A percentile compares a stretch with the other conserved stretches of the same genome.
These are phyloP conservation scores for Platorchestia sp. DNA, from an alignment of 1,140 invertebrate genomes.

Conservation along the genomic window DNA sequence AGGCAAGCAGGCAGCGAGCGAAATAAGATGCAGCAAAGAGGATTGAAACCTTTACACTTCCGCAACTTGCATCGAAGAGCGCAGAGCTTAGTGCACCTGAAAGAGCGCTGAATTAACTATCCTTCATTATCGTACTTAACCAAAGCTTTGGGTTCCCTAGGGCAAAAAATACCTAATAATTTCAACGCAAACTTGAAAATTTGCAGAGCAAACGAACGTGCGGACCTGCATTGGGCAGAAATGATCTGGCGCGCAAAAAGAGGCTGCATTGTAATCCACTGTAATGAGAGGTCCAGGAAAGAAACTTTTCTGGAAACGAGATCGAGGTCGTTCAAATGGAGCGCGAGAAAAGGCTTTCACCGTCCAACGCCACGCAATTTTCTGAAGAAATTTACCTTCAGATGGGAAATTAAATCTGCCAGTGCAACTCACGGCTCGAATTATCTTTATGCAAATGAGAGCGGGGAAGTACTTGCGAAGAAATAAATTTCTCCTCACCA, in stretches of 20 bases:
- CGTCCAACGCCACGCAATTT: not conserved
- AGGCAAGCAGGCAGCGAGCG: not conserved
- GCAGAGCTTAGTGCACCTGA: not conserved
- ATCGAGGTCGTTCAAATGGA: not conserved
- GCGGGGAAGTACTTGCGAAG: not conserved
- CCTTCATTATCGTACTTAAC: not conserved
- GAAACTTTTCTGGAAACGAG: not conserved
- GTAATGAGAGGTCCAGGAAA: not conserved
- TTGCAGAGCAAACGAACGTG: not conserved
- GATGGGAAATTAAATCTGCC: not conserved
- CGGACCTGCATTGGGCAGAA: not conserved
- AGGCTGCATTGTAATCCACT: not conserved
- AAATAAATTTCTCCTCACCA: not conserved
- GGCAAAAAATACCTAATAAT: not conserved
- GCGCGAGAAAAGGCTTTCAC: not conserved
- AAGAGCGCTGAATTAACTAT: not conserved
- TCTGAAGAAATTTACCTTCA: constrained; percentile 1
- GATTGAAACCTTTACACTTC: not conserved
- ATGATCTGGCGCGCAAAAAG: not conserved
- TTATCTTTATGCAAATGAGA: constrained; percentile 2
- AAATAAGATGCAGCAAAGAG: not conserved
- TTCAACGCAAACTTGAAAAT: not conserved
- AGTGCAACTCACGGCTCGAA: not conserved
- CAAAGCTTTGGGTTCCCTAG: not conserved
- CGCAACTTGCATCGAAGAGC: not conserved